phyloP scores from a whole-genome alignment of 1,140 invertebrate species.

The Cydia amplana region DNA sequence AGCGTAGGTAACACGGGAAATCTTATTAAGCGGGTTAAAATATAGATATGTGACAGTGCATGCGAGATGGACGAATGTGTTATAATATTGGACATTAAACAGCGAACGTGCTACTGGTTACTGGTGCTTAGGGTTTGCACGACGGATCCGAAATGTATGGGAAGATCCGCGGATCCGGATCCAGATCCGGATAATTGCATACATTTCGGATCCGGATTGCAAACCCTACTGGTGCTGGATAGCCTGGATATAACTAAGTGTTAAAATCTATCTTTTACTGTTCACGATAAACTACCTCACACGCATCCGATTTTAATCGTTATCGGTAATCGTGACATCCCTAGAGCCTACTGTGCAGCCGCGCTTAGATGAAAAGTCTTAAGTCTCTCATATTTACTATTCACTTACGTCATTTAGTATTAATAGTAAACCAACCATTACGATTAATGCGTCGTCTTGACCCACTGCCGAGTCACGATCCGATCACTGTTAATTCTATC shows the following conservation, averaged over 20 bases:
- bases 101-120: neutral
- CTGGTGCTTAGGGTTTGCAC: too few relatives aligned
- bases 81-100: neutral
- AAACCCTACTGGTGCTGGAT: too few relatives aligned
- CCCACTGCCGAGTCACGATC: slow-evolving; percentile 59
- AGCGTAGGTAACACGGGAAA: too few relatives aligned
- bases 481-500: slow-evolving; percentile 31
- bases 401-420: neutral
- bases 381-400: neutral
- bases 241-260: neutral
- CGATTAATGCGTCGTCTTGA: slow-evolving; percentile 57
- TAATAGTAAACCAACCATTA: slow-evolving; percentile 41
- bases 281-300: neutral
- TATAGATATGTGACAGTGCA: too few relatives aligned
- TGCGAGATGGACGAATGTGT: neutral
- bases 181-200: too few relatives aligned
- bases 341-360: slow-evolving; percentile 16
- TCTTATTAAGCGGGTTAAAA: too few relatives aligned
- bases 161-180: too few relatives aligned
- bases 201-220: too few relatives aligned
- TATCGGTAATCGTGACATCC: slow-evolving; percentile 21
- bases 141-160: too few relatives aligned
- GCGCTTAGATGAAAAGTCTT: neutral
- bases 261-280: neutral
- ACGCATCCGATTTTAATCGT: slow-evolving; percentile 18